Evolutionary conservation across 2,888 invertebrate genomes (phyloP).

Genomic region (Lepidocyrtinus sp.): DNA sequence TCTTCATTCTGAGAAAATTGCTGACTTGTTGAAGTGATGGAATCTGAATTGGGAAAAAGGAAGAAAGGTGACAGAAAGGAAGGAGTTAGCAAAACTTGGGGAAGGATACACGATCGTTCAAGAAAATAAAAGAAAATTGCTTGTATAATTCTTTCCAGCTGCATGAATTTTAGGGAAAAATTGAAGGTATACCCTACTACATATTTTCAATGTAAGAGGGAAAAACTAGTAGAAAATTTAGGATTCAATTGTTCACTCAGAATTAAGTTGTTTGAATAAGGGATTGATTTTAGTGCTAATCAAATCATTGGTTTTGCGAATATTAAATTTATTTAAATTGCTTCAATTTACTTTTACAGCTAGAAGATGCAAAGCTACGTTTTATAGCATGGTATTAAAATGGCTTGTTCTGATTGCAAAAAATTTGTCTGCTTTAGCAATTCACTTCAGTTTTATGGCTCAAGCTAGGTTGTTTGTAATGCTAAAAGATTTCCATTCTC

Average conservation of each 20-base stretch:
- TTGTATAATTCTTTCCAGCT: slow-evolving; percentile 54
- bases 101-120: too few species aligned
- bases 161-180: slow-evolving; percentile 55
- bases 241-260: slow-evolving; percentile 19
- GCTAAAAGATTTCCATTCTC: not conserved
- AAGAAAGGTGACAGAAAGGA: slow-evolving; percentile 38
- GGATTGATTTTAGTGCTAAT: slow-evolving; percentile 12
- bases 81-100: not conserved
- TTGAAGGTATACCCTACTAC: too few species aligned
- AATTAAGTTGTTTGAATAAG: not conserved
- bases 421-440: not conserved
- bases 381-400: not conserved
- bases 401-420: not conserved
- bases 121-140: slow-evolving; percentile 38
- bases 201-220: slow-evolving; percentile 22
- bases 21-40: slow-evolving; percentile 54
- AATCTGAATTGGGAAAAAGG: slow-evolving; percentile 32
- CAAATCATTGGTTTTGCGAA: slow-evolving; percentile 8
- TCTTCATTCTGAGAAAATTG: slow-evolving; percentile 40
- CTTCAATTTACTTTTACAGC: not conserved
- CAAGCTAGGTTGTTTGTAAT: not conserved
- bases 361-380: not conserved
- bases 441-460: not conserved
- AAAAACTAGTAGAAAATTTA: not conserved
- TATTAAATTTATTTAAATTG: not conserved